These are phyloP conservation scores for Drosophila lutescens DNA, from an alignment of 2,888 invertebrate genomes.

Conservation along the genomic window DNA sequence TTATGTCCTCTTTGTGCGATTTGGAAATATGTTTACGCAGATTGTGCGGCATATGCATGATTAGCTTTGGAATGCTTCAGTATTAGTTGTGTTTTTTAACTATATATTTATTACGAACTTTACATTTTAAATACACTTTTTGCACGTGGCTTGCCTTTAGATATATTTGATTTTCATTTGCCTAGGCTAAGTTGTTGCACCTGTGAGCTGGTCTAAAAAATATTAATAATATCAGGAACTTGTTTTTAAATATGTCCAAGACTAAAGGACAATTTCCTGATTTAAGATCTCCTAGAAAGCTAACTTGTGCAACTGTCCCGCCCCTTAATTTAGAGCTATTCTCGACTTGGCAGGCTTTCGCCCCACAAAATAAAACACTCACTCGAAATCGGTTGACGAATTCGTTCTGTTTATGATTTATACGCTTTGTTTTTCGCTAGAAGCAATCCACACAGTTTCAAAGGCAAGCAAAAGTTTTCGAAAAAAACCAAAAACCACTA, in stretches of 20 bases:
- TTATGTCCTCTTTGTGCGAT: conserved; percentile 11
- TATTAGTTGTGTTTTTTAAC: background rate
- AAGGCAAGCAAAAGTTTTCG: conserved; percentile 52
- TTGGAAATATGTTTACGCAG: conserved; percentile 27
- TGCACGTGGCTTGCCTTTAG: conserved; percentile 37
- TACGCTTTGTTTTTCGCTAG: conserved; percentile 34
- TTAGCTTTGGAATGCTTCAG: conserved; percentile 32
- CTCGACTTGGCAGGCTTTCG: conserved; percentile 85
- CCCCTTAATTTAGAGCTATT: conserved; percentile 81
- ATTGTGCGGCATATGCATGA: conserved; percentile 26
- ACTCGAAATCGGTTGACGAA: conserved; percentile 63
- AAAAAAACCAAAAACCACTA: conserved; percentile 20
- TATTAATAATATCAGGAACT: background rate
- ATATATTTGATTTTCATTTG: conserved; percentile 47
- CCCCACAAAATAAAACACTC: conserved; percentile 54
- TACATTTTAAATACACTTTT: conserved; percentile 17
- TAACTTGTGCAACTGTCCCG: conserved; percentile 81
- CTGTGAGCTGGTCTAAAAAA: background rate
- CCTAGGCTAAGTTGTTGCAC: conserved; percentile 76
- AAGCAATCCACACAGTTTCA: conserved; percentile 61
- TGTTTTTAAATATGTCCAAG: background rate
- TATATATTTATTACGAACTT: background rate
- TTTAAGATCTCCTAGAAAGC: conserved; percentile 46
- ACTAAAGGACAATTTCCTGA: conserved; percentile 6
- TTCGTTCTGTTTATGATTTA: conserved; percentile 40